A percentile compares a stretch with the other conserved stretches of the same genome.
phyloP scores from a whole-genome alignment of 2,888 invertebrate species.

The Mythimna albipuncta region DNA sequence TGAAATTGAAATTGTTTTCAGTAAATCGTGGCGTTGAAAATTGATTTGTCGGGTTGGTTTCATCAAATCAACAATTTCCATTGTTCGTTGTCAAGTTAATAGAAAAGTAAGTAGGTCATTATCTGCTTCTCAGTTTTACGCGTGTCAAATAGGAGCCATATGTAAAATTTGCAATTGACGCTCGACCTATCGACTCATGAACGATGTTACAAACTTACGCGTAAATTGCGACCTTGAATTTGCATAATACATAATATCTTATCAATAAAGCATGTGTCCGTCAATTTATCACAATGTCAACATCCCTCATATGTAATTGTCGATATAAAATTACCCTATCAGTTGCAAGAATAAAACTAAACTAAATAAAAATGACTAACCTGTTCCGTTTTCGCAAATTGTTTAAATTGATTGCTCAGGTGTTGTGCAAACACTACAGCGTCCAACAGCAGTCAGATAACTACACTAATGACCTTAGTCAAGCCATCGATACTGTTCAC shows the following conservation, averaged over 20 bases:
- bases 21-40: neutral
- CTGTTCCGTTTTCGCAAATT: constrained; percentile 15
- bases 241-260: constrained; percentile 23
- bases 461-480: constrained; percentile 17
- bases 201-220: neutral
- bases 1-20: constrained; percentile 11
- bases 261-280: constrained; percentile 35
- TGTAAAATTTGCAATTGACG: neutral
- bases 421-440: constrained; percentile 8
- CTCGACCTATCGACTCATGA: neutral
- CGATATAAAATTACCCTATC: constrained; percentile 7
- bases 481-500: constrained; percentile 56
- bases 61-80: constrained; percentile 21
- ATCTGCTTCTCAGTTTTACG: neutral
- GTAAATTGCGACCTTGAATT: constrained; percentile 34
- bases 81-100: constrained; percentile 27
- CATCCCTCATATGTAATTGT: neutral
- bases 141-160: neutral
- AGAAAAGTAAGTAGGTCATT: constrained; percentile 9
- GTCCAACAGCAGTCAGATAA: constrained; percentile 19
- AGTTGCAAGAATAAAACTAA: neutral
- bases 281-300: constrained; percentile 44
- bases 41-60: constrained; percentile 24
- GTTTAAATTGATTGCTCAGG: neutral
- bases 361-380: constrained; percentile 25